These are phyloP conservation scores for Zaprionus tsacasi DNA, from an alignment of 1,140 invertebrate genomes.

Conservation along the genomic window DNA sequence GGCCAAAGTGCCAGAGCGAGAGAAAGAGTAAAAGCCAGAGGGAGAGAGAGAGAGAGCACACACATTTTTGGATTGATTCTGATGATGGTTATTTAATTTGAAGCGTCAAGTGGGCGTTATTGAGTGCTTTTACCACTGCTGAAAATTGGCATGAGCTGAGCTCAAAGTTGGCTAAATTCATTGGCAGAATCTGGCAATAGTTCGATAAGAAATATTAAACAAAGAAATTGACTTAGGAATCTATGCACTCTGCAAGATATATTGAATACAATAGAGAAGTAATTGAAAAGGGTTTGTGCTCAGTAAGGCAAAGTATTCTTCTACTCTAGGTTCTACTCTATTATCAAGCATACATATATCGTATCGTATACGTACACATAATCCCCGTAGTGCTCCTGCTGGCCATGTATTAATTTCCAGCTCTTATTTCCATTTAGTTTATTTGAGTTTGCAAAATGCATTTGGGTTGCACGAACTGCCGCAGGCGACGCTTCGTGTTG, in stretches of 20 bases:
- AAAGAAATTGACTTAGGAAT: background rate
- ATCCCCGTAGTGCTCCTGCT: constrained; percentile 10
- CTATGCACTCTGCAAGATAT: background rate
- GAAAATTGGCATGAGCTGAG: constrained; percentile 1
- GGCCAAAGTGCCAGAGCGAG: constrained; percentile 12
- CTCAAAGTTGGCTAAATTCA: background rate
- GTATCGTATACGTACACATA: no score
- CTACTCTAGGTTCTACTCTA: no score
- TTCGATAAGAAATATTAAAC: background rate
- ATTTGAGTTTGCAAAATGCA: constrained; percentile 77
- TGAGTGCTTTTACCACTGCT: constrained; percentile 39
- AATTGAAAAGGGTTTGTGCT: background rate
- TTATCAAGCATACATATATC: no score
- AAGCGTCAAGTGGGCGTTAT: constrained; percentile 79
- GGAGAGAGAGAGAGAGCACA: background rate
- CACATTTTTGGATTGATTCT: constrained; percentile 65
- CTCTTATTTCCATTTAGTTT: constrained; percentile 76
- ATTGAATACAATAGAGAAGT: background rate
- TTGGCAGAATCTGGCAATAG: background rate
- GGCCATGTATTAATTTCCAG: constrained; percentile 51
- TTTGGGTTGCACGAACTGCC: constrained; percentile 62
- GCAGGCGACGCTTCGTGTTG: constrained; percentile 7
- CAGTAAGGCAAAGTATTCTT: background rate
- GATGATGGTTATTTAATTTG: constrained; percentile 83
- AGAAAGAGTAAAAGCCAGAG: no score